Conservation (phyloP, 2,888 invertebrate genomes). For the Agrotis exclamationis region DNA sequence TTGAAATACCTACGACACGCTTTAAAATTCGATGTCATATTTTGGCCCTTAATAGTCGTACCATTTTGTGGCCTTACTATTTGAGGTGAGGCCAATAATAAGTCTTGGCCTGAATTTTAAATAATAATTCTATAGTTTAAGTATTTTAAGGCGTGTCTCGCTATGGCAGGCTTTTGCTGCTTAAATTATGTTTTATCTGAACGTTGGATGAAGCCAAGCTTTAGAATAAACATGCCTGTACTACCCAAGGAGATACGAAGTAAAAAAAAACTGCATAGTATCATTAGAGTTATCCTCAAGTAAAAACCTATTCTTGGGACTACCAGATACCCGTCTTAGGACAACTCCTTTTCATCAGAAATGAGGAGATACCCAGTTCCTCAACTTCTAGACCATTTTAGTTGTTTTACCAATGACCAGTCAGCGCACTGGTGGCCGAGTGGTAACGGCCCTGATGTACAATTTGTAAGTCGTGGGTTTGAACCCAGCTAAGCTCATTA, state of each 20-base stretch:
- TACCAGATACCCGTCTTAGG: too few species aligned
- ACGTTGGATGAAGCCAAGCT: not conserved
- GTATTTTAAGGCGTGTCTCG: constrained; percentile 64
- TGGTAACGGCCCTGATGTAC: too few species aligned
- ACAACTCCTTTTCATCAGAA: too few species aligned
- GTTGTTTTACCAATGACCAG: not conserved
- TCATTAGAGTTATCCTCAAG: too few species aligned
- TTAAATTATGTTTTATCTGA: constrained; percentile 65
- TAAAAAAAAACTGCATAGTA: too few species aligned
- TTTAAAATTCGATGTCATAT: not conserved
- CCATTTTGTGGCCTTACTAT: constrained; percentile 7
- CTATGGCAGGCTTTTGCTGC: constrained; percentile 66
- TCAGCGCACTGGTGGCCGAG: too few species aligned
- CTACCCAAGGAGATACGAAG: not conserved
- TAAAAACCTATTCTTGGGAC: too few species aligned
- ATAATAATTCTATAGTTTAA: constrained; percentile 63
- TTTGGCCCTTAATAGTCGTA: not conserved
- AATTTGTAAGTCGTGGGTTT: too few species aligned
- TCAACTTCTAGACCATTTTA: not conserved
- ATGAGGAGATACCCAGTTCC: too few species aligned
- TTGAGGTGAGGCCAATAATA: not conserved
- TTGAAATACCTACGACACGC: not conserved
- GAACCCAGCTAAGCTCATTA: too few species aligned
- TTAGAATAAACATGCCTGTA: too few species aligned
- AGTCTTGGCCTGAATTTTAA: not conserved